Conservation (phyloP, 2,888 invertebrate species). For the Drosophila rellima region DNA sequence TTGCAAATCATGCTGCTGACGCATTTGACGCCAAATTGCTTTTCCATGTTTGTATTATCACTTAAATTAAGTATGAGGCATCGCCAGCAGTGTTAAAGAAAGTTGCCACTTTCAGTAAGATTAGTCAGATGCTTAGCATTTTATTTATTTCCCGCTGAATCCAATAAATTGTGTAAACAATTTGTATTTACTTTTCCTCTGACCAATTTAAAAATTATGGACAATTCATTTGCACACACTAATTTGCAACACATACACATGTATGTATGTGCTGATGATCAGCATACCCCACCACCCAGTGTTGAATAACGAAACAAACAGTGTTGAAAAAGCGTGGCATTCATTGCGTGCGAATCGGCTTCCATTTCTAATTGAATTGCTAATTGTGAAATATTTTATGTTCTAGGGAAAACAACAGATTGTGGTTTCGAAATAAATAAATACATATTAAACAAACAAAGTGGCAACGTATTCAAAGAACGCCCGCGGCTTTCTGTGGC, state of each 20-base stretch:
- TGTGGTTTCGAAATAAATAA: conserved; percentile 3
- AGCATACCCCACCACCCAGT: not conserved
- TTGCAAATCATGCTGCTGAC: conserved; percentile 58
- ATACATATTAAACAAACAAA: too few relatives aligned
- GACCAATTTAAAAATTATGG: too few relatives aligned
- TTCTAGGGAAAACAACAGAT: not conserved
- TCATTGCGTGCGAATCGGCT: not conserved
- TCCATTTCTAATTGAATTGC: not conserved
- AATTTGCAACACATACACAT: not conserved
- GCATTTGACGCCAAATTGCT: conserved; percentile 50
- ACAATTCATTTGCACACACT: not conserved
- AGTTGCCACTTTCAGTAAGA: not conserved
- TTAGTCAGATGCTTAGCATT: conserved; percentile 1
- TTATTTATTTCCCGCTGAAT: too few relatives aligned
- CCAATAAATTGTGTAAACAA: too few relatives aligned
- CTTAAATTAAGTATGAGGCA: not conserved
- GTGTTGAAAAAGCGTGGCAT: not conserved
- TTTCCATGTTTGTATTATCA: conserved; percentile 41
- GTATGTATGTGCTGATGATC: not conserved
- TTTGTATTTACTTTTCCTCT: too few relatives aligned
- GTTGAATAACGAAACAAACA: not conserved
- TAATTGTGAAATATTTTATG: not conserved
- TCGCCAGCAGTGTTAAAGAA: not conserved
- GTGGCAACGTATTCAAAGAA: not conserved
- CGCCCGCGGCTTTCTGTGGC: not conserved